Evolutionary conservation across 1,140 invertebrate genomes (phyloP), one percentile per base, ranked within the genome.

Genomic region (Ruditapes philippinarum): DNA sequence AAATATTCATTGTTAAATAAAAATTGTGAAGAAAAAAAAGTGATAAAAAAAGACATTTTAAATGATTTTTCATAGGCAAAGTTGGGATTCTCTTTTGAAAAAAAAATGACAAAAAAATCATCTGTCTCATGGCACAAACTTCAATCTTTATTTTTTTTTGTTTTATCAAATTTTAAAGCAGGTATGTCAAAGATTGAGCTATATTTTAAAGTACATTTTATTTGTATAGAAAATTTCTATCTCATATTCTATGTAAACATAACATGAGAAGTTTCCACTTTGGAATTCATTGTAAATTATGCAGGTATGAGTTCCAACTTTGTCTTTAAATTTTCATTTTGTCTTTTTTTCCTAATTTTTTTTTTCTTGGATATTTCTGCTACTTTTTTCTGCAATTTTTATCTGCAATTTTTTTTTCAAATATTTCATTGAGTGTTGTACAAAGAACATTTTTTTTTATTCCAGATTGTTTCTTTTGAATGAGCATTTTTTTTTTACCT

Each of bases 221-320:
- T 22, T 14, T 57, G 22, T 19, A 49, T 57, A 57, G 14, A 57
- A 22, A 19, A 14, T 57, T 22, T 4, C 22, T 3, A 19, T 22
- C 3, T 54, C 4, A 54, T n/a, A n/a, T n/a, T 14, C 51, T 14
- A n/a, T 54, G 22, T 54, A 54, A 54, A 54, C 51, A 54, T n/a
- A 54, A 62, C 42, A 28, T 28, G 17, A 57, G 51, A 57, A 11
- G 57, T 62, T 62, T 11, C 57, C 57, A 62, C 25, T 28, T 28
- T n/a, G 19, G 57, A 78, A 51, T 36, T 82, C 42, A 82, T 82
- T 82, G 60, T 22, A n/a, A 28, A 68, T 68, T 36, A 38, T 38
- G n/a, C n/a, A 19, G 33, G 80, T 88, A 92, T 91, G 92, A 93
- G 93, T 93, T 93, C 92, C 92, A 93, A 94, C 93, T 94, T 92